Conservation (phyloP, 2,113 vertebrate species). For the Xiphias gladius region DNA sequence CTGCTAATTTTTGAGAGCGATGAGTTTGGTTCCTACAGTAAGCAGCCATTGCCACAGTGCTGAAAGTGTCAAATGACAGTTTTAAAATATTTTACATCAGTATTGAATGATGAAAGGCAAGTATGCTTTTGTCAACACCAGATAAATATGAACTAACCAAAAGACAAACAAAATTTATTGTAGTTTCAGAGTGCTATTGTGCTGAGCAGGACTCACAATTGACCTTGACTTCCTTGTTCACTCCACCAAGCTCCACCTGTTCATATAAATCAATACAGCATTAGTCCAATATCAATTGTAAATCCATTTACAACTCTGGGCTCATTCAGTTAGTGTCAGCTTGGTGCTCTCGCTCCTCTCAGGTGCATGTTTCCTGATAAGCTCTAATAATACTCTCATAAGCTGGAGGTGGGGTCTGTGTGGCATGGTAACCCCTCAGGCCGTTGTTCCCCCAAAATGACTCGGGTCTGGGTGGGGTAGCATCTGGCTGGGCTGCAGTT, state of each 20-base stretch:
- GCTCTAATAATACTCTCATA: constrained; percentile 96
- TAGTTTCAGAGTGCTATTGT: constrained; percentile 9
- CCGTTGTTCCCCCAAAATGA: constrained; percentile 92
- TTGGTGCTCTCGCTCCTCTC: constrained; percentile 39
- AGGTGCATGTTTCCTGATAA: constrained; percentile 90
- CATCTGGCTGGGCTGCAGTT: constrained; percentile 69
- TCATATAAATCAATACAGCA: constrained; percentile 34
- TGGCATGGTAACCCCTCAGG: constrained; percentile 84
- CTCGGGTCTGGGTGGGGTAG: constrained; percentile 84
- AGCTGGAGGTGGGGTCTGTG: constrained; percentile 91
- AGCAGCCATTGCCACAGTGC: neutral
- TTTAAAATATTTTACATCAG: neutral
- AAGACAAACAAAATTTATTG: neutral
- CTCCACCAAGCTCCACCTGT: constrained; percentile 14
- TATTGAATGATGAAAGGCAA: constrained; percentile 32
- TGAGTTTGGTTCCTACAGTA: neutral
- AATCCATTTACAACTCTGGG: constrained; percentile 29
- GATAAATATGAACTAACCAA: constrained; percentile 21
- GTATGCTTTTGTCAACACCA: constrained; percentile 20
- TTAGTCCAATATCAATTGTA: constrained; percentile 26
- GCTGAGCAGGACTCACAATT: neutral
- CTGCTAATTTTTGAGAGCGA: neutral
- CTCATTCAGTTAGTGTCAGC: constrained; percentile 28
- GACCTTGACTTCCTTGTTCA: neutral
- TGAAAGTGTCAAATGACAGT: neutral